A percentile compares a stretch with the other conserved stretches of the same genome.
phyloP scores from a whole-genome alignment of 2,113 vertebrate species.

The Cryptomyrus ogoouensis region DNA sequence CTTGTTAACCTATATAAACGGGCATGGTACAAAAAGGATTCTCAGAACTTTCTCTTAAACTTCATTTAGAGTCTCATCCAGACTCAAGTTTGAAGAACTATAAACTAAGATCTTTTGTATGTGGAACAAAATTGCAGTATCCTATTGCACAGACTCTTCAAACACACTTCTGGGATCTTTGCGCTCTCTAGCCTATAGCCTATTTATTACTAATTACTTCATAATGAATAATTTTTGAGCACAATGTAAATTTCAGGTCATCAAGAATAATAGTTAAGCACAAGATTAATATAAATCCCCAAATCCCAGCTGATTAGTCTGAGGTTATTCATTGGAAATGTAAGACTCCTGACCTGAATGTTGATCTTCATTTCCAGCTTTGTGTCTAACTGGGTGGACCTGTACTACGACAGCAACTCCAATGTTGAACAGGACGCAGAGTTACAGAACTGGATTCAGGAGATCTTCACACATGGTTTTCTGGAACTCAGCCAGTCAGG shows the following conservation, averaged over 20 bases:
- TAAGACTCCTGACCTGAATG: neutral
- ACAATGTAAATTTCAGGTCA: neutral
- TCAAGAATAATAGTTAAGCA: neutral
- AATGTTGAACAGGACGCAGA: slow-evolving; percentile 43
- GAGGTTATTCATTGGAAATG: neutral
- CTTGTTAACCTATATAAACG: neutral
- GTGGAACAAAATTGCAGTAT: neutral
- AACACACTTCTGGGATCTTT: neutral
- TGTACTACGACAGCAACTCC: slow-evolving; percentile 44
- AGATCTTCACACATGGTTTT: slow-evolving; percentile 53
- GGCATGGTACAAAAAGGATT: neutral
- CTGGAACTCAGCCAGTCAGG: slow-evolving; percentile 39
- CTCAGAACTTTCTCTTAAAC: neutral
- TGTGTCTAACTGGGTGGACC: slow-evolving; percentile 37
- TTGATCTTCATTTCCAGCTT: slow-evolving; percentile 40
- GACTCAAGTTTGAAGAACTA: neutral
- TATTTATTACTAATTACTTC: neutral
- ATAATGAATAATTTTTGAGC: neutral
- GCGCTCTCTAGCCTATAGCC: neutral
- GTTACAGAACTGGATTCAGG: slow-evolving; percentile 54
- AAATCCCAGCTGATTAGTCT: neutral
- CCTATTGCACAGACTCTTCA: neutral
- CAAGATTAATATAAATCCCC: neutral
- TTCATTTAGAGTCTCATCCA: neutral
- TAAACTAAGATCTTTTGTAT: neutral